These are phyloP conservation scores for Cabera pusaria DNA, from an alignment of 2,888 invertebrate species.

Conservation along the genomic window DNA sequence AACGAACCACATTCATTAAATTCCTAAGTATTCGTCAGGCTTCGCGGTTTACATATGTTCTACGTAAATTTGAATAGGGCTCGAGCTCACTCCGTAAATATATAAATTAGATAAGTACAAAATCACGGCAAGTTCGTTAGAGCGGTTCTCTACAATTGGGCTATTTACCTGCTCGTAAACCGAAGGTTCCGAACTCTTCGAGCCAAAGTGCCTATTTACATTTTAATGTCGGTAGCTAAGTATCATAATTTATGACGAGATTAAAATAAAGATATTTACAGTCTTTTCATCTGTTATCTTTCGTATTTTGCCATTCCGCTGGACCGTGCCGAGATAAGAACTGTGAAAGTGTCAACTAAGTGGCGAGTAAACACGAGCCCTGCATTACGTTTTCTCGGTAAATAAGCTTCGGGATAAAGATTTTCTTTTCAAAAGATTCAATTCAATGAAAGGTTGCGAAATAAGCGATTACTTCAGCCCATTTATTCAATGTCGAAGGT, in stretches of 20 bases:
- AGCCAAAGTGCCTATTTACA: slow-evolving; percentile 21
- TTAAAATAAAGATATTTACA: slow-evolving; percentile 21
- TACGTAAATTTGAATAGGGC: slow-evolving; percentile 14
- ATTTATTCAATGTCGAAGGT: no score
- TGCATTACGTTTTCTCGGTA: no score
- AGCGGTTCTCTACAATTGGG: slow-evolving; percentile 20
- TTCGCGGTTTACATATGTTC: slow-evolving; percentile 20
- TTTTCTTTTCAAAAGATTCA: no score
- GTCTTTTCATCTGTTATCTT: slow-evolving; percentile 17
- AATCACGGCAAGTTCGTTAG: slow-evolving; percentile 23
- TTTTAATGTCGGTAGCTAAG: slow-evolving; percentile 22
- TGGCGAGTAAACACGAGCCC: no score
- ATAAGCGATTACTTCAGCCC: no score
- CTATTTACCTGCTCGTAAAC: slow-evolving; percentile 25
- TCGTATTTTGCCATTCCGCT: slow-evolving; percentile 3
- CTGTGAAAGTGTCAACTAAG: no score
- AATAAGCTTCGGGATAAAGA: no score
- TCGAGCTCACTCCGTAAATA: slow-evolving; percentile 15
- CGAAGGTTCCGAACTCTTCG: slow-evolving; percentile 16
- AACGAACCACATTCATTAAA: slow-evolving; percentile 18
- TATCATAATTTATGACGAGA: slow-evolving; percentile 24
- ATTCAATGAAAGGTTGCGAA: no score
- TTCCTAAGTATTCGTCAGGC: slow-evolving; percentile 10
- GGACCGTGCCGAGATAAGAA: slow-evolving; percentile 7
- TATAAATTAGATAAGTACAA: slow-evolving; percentile 23